phyloP scores from a whole-genome alignment of 2,888 invertebrate genomes.

The Lithosia quadra region DNA sequence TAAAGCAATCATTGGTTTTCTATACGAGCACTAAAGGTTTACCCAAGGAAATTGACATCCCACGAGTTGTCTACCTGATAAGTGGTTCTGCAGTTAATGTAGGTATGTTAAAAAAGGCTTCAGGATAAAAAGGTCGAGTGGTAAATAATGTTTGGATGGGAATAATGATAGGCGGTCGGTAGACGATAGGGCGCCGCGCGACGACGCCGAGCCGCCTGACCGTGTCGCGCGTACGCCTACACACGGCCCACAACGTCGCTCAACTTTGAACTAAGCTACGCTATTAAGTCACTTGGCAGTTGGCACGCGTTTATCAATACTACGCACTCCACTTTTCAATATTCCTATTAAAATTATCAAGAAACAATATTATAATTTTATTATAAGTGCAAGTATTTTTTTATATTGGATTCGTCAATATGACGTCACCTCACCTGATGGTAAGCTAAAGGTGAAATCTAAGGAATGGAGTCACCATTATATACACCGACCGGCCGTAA shows the following conservation, averaged over 20 bases:
- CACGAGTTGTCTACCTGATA: slow-evolving; percentile 40
- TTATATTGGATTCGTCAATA: no score
- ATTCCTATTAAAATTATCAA: background rate
- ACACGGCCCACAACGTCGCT: slow-evolving; percentile 38
- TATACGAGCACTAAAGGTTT: slow-evolving; percentile 36
- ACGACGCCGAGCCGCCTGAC: slow-evolving; percentile 76
- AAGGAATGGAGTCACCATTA: no score
- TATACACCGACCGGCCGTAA: no score
- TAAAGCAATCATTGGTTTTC: slow-evolving; percentile 32
- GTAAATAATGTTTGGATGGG: slow-evolving; percentile 66
- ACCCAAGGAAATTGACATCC: slow-evolving; percentile 36
- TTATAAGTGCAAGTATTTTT: no score
- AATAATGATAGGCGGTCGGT: slow-evolving; percentile 77
- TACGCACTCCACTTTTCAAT: background rate
- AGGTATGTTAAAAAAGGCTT: slow-evolving; percentile 45
- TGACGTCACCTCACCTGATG: no score
- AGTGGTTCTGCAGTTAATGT: slow-evolving; percentile 36
- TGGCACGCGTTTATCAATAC: background rate
- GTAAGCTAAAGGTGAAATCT: no score
- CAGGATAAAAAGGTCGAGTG: slow-evolving; percentile 51
- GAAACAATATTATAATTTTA: background rate
- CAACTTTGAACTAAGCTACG: slow-evolving; percentile 42
- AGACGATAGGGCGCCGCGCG: slow-evolving; percentile 83
- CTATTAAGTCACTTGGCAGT: background rate
- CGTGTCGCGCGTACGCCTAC: slow-evolving; percentile 55